These are phyloP conservation scores for Hemicentrotus pulcherrimus DNA, from an alignment of 35 echinoderm and acorn worm genomes.

Conservation along the genomic window DNA sequence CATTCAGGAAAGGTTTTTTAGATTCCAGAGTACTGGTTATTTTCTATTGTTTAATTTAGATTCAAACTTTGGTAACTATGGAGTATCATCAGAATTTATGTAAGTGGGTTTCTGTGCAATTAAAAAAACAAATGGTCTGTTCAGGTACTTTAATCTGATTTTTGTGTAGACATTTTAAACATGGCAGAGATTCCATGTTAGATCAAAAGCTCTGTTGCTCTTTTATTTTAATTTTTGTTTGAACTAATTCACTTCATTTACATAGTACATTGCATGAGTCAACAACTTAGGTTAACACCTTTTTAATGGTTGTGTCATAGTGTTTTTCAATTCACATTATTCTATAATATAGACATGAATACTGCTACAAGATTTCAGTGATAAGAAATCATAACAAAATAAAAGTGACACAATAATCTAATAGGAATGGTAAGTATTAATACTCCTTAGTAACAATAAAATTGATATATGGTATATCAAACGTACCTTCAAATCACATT, in stretches of 20 bases:
- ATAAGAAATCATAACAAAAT: background rate
- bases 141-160: background rate
- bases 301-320: background rate
- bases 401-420: background rate
- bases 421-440: background rate
- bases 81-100: background rate
- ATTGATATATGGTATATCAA: background rate
- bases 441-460: background rate
- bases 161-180: background rate
- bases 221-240: background rate
- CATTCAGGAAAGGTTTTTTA: background rate
- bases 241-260: background rate
- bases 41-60: background rate
- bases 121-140: background rate
- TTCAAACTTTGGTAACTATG: background rate
- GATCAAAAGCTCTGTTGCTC: background rate
- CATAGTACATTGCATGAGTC: background rate
- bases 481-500: background rate
- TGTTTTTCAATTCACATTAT: background rate
- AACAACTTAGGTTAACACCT: background rate
- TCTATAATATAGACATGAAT: background rate
- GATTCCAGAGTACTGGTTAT: background rate
- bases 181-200: background rate
- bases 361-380: background rate
- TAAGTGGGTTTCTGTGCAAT: background rate